Conservation (phyloP, 64 coral and sea anemone genomes). For the Anthopleura sola region DNA sequence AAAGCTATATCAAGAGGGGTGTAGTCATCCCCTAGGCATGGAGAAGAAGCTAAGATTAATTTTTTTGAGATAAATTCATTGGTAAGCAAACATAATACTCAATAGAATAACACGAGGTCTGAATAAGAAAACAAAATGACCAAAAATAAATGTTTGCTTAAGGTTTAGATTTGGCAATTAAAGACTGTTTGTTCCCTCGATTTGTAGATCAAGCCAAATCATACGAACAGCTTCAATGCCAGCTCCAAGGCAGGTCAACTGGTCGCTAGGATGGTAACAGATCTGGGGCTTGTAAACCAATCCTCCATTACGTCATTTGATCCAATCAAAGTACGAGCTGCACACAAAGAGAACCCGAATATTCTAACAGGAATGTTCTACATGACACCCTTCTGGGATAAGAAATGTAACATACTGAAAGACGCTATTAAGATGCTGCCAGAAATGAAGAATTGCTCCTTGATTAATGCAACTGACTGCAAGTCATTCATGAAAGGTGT, state of each 20-base stretch:
- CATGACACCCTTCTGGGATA: conserved; percentile 32
- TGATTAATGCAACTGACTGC: conserved; percentile 19
- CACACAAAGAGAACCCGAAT: conserved; percentile 37
- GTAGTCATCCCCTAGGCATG: too few species aligned
- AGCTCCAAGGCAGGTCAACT: conserved; percentile 54
- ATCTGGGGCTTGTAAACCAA: conserved; percentile 57
- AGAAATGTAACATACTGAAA: conserved; percentile 2
- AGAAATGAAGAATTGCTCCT: conserved; percentile 44
- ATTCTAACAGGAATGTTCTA: conserved; percentile 66
- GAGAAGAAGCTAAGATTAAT: too few species aligned
- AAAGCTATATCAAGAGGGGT: too few species aligned
- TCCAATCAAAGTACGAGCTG: conserved; percentile 70
- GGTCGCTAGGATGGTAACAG: conserved; percentile 65
- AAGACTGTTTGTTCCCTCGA: too few species aligned
- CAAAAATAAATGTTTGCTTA: too few species aligned
- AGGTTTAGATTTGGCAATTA: too few species aligned
- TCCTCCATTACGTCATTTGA: conserved; percentile 71
- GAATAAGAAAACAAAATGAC: too few species aligned
- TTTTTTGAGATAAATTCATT: too few species aligned
- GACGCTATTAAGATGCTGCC: conserved; percentile 12
- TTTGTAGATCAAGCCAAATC: conserved; percentile 66
- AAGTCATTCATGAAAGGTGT: conserved; percentile 51
- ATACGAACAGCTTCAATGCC: conserved; percentile 21
- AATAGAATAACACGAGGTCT: too few species aligned
- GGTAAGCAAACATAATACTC: too few species aligned